Conservation (phyloP, 1,140 invertebrate genomes). For the Trachymyrmex cornetzi region DNA sequence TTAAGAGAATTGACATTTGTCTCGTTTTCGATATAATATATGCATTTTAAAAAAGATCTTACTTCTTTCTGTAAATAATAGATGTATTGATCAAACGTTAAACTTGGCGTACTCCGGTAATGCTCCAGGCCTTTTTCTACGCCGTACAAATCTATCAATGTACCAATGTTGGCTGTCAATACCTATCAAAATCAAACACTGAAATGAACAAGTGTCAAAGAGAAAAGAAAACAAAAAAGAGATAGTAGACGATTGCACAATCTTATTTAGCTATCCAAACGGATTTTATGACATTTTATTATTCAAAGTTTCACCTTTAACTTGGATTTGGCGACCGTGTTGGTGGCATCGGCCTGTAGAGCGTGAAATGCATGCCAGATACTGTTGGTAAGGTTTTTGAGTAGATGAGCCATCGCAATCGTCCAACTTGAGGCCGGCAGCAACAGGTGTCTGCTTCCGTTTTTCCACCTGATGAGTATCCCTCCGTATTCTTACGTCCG, state of each 20-base stretch:
- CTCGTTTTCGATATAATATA: neutral
- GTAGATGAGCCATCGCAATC: conserved; percentile 88
- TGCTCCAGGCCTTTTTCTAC: conserved; percentile 93
- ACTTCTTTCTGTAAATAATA: conserved; percentile 92
- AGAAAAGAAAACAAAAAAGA: neutral
- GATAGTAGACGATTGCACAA: neutral
- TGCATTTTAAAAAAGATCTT: conserved; percentile 14
- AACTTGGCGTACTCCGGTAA: conserved; percentile 89
- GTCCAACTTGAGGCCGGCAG: neutral
- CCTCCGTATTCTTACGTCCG: neutral
- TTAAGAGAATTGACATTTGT: neutral
- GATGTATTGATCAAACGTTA: conserved; percentile 92
- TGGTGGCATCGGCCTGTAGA: conserved; percentile 88
- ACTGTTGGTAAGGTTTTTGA: conserved; percentile 91
- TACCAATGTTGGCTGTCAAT: conserved; percentile 91
- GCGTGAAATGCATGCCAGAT: conserved; percentile 93
- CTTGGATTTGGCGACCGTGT: conserved; percentile 91
- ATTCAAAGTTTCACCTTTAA: conserved; percentile 88
- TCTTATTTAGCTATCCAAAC: neutral
- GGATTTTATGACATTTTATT: neutral
- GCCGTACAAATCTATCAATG: conserved; percentile 90
- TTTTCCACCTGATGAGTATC: neutral
- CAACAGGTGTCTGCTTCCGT: conserved; percentile 72
- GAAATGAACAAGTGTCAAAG: neutral
- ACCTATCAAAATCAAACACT: conserved; percentile 86